A percentile compares a stretch with the other conserved stretches of the same genome.
Evolutionary conservation across 2,888 invertebrate species (phyloP).

Genomic region (Stramonita haemastoma): DNA sequence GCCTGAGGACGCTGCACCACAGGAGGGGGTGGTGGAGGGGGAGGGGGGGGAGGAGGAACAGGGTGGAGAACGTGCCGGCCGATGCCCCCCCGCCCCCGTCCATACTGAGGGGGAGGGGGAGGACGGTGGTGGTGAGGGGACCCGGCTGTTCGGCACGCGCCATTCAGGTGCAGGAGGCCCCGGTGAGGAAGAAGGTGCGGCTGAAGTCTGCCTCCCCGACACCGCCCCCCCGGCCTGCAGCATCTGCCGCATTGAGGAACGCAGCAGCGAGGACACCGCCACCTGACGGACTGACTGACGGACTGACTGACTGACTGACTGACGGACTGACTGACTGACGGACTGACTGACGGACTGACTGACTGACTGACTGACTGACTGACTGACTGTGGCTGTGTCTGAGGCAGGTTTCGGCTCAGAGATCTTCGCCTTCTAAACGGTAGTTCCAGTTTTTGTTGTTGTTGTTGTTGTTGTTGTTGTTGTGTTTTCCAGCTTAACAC

Average conservation of each 20-base stretch:
- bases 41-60: not conserved
- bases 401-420: no score
- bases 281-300: not conserved
- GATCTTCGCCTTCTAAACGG: no score
- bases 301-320: not conserved
- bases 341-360: not conserved
- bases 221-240: not conserved
- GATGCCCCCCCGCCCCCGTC: not conserved
- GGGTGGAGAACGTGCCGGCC: not conserved
- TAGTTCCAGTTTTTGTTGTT: no score
- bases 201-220: not conserved
- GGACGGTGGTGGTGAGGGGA: not conserved
- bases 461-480: no score
- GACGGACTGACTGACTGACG: not conserved
- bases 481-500: no score
- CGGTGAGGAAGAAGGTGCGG: not conserved
- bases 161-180: conserved; percentile 3
- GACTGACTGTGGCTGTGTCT: not conserved
- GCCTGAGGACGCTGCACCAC: not conserved
- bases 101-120: not conserved
- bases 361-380: no score
- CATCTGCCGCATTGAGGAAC: not conserved
- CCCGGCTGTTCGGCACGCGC: not conserved
- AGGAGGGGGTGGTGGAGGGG: not conserved
- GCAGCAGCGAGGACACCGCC: not conserved